Evolutionary conservation across 1,140 invertebrate genomes (phyloP), one percentile per base, ranked within the genome.

Genomic region (Druon quercuslanigerum): DNA sequence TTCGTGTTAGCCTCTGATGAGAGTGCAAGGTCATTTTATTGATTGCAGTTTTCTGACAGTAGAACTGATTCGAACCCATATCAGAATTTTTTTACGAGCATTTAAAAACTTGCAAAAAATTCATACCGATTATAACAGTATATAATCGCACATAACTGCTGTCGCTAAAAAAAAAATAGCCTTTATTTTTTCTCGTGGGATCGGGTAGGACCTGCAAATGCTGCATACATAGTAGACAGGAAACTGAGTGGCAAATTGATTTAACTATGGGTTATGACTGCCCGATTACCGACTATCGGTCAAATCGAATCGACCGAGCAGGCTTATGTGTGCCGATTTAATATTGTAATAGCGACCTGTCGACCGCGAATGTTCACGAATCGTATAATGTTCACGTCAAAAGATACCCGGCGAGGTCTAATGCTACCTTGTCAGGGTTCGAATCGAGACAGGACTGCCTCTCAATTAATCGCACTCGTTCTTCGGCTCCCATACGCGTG

Each of bases 291-390:
- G 75, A 75, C 75, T 83, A 79, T 79, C 73, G 74, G 74, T 73
- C 70, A 57, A 82, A 75, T 75, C 71, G 75, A 75, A 82, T 82
- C 72, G 75, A 72, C 50, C 73, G 33, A n/a, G 5, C 74, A n/a
- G 25, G 25, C 33, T 33, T 54, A 70, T 54, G 56, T 74, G 79
- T 83, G 71, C 19, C 81, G 80, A 82, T 85, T 83, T 85, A 85
- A 84, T 86, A 87, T 87, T 87, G 78, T 89, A 90, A 89, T 89
- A 88, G 84, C 81, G 83, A 89, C 87, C 87, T 84, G 84, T 88
- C 88, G 75, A 85, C 78, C 72, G 51, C 73, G 54, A 77, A 78
- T 81, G 83, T 83, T 71, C 78, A 72, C 73, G 77, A 84, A 83
- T 86, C 85, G 75, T 88, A 86, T 85, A 88, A 86, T 87, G 77